Conservation (phyloP, 2,888 invertebrate genomes). For the Mongoloraphidia duomilia region DNA sequence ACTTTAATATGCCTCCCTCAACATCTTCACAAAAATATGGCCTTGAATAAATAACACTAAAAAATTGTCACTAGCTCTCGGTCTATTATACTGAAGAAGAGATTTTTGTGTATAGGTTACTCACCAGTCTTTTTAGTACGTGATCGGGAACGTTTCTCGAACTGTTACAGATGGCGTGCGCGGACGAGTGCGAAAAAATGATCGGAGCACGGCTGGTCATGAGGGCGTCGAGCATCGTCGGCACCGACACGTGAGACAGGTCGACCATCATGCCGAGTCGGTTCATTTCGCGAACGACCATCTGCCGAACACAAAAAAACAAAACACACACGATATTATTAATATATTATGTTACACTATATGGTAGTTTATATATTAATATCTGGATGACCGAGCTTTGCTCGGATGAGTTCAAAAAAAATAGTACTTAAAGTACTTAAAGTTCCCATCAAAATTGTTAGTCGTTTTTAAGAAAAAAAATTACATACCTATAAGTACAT, state of each 20-base stretch:
- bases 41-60: too few relatives aligned
- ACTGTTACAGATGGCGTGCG: conserved; percentile 39
- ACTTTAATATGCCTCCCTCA: too few relatives aligned
- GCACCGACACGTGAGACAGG: conserved; percentile 37
- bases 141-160: conserved; percentile 43
- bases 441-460: too few relatives aligned
- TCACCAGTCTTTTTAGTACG: conserved; percentile 34
- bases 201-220: conserved; percentile 36
- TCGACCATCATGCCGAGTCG: conserved; percentile 47
- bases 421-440: too few relatives aligned
- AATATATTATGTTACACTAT: not conserved
- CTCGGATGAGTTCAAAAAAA: too few relatives aligned
- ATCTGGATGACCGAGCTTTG: too few relatives aligned
- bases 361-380: too few relatives aligned
- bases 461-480: too few relatives aligned
- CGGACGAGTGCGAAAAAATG: conserved; percentile 44
- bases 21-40: too few relatives aligned
- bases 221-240: conserved; percentile 40
- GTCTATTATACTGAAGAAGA: too few relatives aligned
- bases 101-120: conserved; percentile 11
- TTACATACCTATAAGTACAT: too few relatives aligned
- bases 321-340: not conserved
- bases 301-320: conserved; percentile 19
- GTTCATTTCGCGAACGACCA: conserved; percentile 45
- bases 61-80: too few relatives aligned